phyloP scores from a whole-genome alignment of 2,797 vertebrate genomes.

The Amazona ochrocephala region DNA sequence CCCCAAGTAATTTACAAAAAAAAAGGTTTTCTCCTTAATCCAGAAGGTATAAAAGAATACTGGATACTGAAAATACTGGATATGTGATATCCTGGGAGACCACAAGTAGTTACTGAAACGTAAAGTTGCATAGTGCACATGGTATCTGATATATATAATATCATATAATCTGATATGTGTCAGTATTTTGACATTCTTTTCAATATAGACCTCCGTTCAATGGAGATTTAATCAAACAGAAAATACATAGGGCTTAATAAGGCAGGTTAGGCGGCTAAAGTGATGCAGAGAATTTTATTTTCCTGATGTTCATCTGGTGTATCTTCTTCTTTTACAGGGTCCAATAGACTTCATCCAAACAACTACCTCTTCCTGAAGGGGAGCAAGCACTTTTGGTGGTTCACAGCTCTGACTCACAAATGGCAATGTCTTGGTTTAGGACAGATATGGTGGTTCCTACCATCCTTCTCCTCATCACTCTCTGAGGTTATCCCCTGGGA shows the following conservation, averaged over 20 bases:
- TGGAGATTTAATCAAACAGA: not conserved
- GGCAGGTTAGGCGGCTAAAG: not conserved
- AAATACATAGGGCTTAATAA: not conserved
- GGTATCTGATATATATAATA: not conserved
- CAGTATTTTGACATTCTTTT: not conserved
- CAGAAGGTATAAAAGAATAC: not conserved
- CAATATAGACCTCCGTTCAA: not conserved
- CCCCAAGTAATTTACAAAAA: not conserved
- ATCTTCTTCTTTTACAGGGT: not conserved
- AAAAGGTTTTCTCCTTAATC: not conserved
- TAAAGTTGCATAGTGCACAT: not conserved
- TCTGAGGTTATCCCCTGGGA: not conserved
- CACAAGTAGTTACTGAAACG: not conserved
- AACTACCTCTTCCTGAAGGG: not conserved
- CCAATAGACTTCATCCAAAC: not conserved
- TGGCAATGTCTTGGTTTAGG: not conserved
- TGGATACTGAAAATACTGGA: not conserved
- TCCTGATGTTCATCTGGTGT: fast-evolving
- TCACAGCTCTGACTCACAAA: not conserved
- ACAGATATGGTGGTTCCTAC: not conserved
- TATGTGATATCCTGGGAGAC: not conserved
- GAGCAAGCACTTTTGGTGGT: not conserved
- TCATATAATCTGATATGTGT: not conserved
- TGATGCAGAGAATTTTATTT: not conserved
- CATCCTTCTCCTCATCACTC: not conserved